Evolutionary conservation across 1,140 invertebrate genomes (phyloP).

Genomic region (Zaprionus ghesquierei): DNA sequence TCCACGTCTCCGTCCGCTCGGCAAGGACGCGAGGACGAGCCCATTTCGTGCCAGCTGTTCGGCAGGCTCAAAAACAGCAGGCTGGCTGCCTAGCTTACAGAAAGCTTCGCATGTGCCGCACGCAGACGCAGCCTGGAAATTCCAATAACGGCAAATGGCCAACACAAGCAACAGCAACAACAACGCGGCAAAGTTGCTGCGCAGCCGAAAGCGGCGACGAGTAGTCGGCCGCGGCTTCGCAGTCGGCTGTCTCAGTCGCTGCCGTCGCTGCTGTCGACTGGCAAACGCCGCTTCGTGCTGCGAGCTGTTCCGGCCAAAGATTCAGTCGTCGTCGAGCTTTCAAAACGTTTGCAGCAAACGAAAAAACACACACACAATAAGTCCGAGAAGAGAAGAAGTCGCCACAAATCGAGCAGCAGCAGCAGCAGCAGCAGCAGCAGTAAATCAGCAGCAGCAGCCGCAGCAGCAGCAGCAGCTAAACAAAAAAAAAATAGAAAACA

Average conservation of each 20-base stretch:
- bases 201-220: constrained; percentile 41
- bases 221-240: constrained; percentile 36
- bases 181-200: constrained; percentile 45
- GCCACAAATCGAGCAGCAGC: constrained; percentile 36
- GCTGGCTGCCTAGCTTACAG: background rate
- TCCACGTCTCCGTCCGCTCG: background rate
- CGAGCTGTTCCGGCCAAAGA: constrained; percentile 61
- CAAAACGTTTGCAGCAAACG: constrained; percentile 80
- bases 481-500: constrained; percentile 6
- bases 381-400: constrained; percentile 24
- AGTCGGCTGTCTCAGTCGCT: background rate
- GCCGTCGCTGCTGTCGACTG: constrained; percentile 5
- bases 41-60: constrained; percentile 53
- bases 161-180: constrained; percentile 19
- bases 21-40: constrained; percentile 44
- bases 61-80: constrained; percentile 18
- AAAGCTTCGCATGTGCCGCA: constrained; percentile 32
- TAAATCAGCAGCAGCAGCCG: constrained; percentile 33
- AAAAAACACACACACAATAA: constrained; percentile 39
- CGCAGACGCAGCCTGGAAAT: constrained; percentile 47
- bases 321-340: constrained; percentile 82
- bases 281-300: constrained; percentile 61
- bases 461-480: constrained; percentile 24
- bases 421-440: constrained; percentile 43
- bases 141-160: constrained; percentile 43